Evolutionary conservation across 2,113 vertebrate genomes (phyloP), one percentile per base, ranked within the genome.

Genomic region (Chlorodrepanis virens): DNA sequence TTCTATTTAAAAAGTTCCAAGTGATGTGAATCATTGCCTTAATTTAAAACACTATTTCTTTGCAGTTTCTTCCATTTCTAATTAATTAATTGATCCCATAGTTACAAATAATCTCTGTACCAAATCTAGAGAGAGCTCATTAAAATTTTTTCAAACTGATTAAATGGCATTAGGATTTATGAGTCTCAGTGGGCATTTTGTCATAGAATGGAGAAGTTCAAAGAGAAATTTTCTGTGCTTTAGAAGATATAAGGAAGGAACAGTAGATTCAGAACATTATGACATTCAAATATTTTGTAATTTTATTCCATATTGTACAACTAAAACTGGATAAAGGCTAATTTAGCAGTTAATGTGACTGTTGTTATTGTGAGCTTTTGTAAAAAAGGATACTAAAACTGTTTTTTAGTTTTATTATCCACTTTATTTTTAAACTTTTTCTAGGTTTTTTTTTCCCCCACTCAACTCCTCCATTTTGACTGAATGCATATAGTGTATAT

Each of bases 41-140:
- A 94, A 95, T 96, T 92, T 92, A 94, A 95, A 92, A 68, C 70
- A 83, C 42, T 86, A 68, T 89, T 94, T 94, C 52, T 93, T 92
- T 82, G 15, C 57, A 21, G 49, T 87, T 86, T 95, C 53, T 69
- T 85, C 75, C 75, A 86, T 83, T 90, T 95, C 72, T 94, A 90
- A 93, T 96, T 96, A 91, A 91, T 95, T 96, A 95, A 95, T 94
- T 90, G 60, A 96, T 90, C 60, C 79, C 79, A 86, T 74, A 96
- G 93, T 95, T 88, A 83, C 4, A 31, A 93, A 86, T 90, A 92
- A 88, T 96, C 63, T 94, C 92, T 86, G 57, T 77, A 70, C 57
- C 69, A 94, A 94, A 91, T 92, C 90, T 90, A 81, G 83, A 44
- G 88, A 97, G 88, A 93, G 44, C 77, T 94, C 92, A 96, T 92